These are phyloP conservation scores for Drosophila crucigera DNA, from an alignment of 2,888 invertebrate species.

Conservation along the genomic window DNA sequence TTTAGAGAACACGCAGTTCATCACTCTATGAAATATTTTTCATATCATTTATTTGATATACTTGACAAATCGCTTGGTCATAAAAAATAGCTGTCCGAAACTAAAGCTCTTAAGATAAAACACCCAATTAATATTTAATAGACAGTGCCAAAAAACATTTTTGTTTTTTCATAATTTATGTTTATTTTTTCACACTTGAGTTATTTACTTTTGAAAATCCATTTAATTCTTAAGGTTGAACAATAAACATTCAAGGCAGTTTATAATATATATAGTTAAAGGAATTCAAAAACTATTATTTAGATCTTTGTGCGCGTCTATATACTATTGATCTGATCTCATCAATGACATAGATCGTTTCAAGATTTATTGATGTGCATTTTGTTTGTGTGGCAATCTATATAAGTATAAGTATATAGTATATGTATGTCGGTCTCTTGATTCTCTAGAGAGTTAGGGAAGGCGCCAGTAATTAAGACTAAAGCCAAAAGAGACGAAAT, in stretches of 20 bases:
- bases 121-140: conserved; percentile 42
- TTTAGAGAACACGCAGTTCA: neutral
- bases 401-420: conserved; percentile 12
- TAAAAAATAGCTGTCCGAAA: conserved; percentile 13
- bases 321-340: conserved; percentile 73
- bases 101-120: conserved; percentile 26
- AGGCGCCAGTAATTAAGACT: conserved; percentile 74
- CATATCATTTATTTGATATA: conserved; percentile 31
- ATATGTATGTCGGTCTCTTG: conserved; percentile 1
- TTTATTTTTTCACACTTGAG: conserved; percentile 30
- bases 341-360: conserved; percentile 71
- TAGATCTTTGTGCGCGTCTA: conserved; percentile 17
- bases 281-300: conserved; percentile 26
- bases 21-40: conserved; percentile 5
- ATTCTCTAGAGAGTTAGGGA: conserved; percentile 45
- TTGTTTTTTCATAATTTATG: conserved; percentile 19
- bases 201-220: conserved; percentile 24
- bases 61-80: conserved; percentile 33
- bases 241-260: conserved; percentile 29
- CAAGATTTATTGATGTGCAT: conserved; percentile 43
- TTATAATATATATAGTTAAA: conserved; percentile 6
- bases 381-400: conserved; percentile 32
- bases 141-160: neutral
- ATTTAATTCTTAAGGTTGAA: conserved; percentile 16
- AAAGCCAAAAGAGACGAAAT: conserved; percentile 57